Base-by-base conservation (phyloP, 1,140 invertebrate species). In the Metaphire vulgaris region DNA sequence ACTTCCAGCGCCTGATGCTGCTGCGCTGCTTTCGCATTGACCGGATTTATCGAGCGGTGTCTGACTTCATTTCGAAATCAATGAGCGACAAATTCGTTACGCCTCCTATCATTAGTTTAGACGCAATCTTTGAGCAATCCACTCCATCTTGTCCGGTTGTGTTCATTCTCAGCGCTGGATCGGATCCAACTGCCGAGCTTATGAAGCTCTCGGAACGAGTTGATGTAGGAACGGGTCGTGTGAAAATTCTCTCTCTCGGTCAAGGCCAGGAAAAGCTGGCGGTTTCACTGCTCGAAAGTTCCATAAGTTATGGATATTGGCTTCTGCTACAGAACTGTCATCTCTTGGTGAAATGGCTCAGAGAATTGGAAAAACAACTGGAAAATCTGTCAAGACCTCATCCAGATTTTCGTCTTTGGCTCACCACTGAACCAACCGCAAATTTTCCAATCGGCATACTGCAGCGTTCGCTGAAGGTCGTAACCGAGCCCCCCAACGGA, bases 251-350 rank as follows among this genome's bases (percentile, higher is more conserved):
- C 12, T 95, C 93, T 0, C 88, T 96, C 31, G 94, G 94, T 1
- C 93, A 96, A 86, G 93, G 93, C 0, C 94, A 96, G 86, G 93
- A 95, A 83, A 89, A 90, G 83, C 91, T 90, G 79, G 93, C 93
- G 0, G 77, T 93, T 81, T 83, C 87, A 81, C 83, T 93, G 1
- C 81, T 94, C 1, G 89, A 92, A 72, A 88, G 85, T 0, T 90
- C 91, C 0, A 88, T 91, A 0, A 85, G 85, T 0, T 89, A 90
- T 81, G 93, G 93, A 0, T 89, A 91, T 79, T 95, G 93, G 93
- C 81, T 94, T 28, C 91, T 94, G 87, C 86, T 93, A 16, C 92
- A 94, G 86, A 94, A 94, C 82, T 94, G 92, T 77, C 92, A 95
- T 83, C 86, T 94, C 56, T 83, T 93, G 1, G 84, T 92, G 0